Conservation (phyloP, 2,113 vertebrate species). For the Oplegnathus fasciatus region DNA sequence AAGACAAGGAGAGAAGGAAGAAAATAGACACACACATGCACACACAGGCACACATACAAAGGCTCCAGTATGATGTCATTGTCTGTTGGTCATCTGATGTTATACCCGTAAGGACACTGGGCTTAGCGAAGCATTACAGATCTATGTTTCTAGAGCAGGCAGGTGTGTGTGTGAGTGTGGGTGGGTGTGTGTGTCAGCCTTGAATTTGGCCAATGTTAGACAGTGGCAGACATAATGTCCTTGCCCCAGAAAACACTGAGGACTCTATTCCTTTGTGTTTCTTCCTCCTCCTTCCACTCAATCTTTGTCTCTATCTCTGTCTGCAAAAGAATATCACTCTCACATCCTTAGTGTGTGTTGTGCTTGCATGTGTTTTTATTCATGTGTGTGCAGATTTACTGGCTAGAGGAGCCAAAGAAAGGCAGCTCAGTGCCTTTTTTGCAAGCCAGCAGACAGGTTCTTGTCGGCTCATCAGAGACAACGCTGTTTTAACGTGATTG, state of each 20-base stretch:
- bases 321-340: not conserved
- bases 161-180: not conserved
- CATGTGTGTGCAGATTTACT: not conserved
- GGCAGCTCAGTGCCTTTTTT: not conserved
- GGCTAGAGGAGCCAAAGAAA: constrained; percentile 4
- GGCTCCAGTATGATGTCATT: constrained; percentile 66
- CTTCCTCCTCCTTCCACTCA: not conserved
- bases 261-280: constrained; percentile 9
- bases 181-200: constrained; percentile 33
- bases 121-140: constrained; percentile 62
- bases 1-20: constrained; percentile 24
- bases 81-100: constrained; percentile 63
- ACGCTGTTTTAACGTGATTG: constrained; percentile 64
- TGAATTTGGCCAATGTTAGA: constrained; percentile 49
- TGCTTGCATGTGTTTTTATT: not conserved
- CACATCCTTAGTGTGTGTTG: not conserved
- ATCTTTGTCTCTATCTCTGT: not conserved
- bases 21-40: constrained; percentile 7
- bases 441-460: not conserved
- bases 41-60: constrained; percentile 27
- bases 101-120: constrained; percentile 52
- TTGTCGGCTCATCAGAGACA: constrained; percentile 45
- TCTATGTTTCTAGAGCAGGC: constrained; percentile 70
- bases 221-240: constrained; percentile 45
- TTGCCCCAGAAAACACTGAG: constrained; percentile 54